Conservation (phyloP, 2,888 invertebrate genomes). For the Leistus spinibarbis region DNA sequence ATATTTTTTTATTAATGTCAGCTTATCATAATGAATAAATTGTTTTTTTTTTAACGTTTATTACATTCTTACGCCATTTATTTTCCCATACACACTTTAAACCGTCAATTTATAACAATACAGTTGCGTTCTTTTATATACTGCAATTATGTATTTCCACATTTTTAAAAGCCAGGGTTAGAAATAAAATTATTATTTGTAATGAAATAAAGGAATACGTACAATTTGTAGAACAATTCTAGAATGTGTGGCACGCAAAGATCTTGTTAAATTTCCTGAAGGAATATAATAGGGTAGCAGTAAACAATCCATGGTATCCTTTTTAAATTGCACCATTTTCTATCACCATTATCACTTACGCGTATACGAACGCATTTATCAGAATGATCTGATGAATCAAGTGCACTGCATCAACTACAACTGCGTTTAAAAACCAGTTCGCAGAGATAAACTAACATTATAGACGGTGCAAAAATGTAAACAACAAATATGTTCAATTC, state of each 20-base stretch:
- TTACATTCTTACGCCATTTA: constrained; percentile 11
- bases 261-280: constrained; percentile 13
- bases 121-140: background rate
- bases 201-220: background rate
- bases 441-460: background rate
- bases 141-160: constrained; percentile 16
- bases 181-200: background rate
- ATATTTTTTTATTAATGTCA: no score
- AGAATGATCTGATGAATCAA: background rate
- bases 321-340: constrained; percentile 12
- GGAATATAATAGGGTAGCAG: constrained; percentile 28
- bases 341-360: constrained; percentile 6
- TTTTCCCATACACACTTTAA: constrained; percentile 6
- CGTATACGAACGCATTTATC: background rate
- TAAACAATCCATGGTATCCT: constrained; percentile 9
- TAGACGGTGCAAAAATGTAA: constrained; percentile 2
- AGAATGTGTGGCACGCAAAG: background rate
- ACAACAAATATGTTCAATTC: constrained; percentile 2
- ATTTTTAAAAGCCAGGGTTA: background rate
- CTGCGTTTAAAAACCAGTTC: background rate
- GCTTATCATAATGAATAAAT: background rate
- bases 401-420: background rate
- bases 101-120: constrained; percentile 16
- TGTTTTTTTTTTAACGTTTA: background rate
- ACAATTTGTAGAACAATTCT: background rate